Base-by-base conservation (phyloP, 2,113 vertebrate genomes). In the Psammodynastes pulverulentus region DNA sequence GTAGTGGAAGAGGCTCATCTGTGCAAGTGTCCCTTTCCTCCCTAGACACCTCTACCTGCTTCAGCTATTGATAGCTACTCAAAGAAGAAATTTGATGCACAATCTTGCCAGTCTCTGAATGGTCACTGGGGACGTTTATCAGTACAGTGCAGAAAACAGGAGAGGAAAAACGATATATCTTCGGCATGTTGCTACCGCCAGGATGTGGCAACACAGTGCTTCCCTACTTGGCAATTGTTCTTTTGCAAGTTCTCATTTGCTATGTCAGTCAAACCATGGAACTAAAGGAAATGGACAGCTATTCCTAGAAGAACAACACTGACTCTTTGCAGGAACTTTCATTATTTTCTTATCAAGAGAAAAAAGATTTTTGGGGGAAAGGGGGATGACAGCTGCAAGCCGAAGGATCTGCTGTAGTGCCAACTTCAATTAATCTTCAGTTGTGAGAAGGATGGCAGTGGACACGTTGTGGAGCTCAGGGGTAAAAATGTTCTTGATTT, bases 71-170 rank as follows among this genome's bases (percentile, higher is more conserved):
- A 54, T 86, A 88, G 86, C 86, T 88, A 43, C 17, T 79, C 91
- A 79, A 88, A 88, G 86, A 72, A 72, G 34, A 79, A 79, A 79
- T 79, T 43, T 79, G 15, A 79, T 43, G 72, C 72, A 79, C 17
- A 79, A 79, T 34, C 34, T 34, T 79, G 34, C 24, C 86, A 92
- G 8, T 88, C 51, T 54, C 48, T 92, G 54, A 87, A 49, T 26
- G 2, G 85, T 26, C 90, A 39, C 91, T 45, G 39, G 91, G 91
- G 91, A 88, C 34, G 58, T 92, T 88, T 88, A 88, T 88, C 91
- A 21, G 62, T n/a, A 29, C 86, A 29, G 23, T 88, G 49, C 86
- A 87, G 39, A 72, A 51, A 51, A 92, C 91, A 53, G 17, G 62
- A 54, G 26, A 46, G 5, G 5, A 45, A 29, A 62, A n/a, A 4